These are phyloP conservation scores for Balearica regulorum DNA, from an alignment of 2,797 vertebrate species.

Conservation along the genomic window DNA sequence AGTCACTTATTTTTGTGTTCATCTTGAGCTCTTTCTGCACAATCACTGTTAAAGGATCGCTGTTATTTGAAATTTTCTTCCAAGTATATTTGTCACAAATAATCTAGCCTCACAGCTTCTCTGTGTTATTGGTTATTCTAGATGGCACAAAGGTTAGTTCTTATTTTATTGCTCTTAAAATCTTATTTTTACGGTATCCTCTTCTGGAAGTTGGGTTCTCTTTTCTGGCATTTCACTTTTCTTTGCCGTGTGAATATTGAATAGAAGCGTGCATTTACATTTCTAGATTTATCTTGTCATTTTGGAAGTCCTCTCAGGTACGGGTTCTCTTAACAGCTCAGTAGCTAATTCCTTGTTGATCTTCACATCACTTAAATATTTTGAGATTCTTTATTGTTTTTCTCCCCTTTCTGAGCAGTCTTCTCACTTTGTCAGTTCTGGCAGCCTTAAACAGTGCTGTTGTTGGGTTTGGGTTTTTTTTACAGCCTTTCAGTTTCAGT, in stretches of 20 bases:
- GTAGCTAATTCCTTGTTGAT: neutral
- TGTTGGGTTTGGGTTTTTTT: neutral
- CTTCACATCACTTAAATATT: neutral
- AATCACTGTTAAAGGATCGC: neutral
- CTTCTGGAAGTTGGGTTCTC: neutral
- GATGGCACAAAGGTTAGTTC: neutral
- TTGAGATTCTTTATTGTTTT: neutral
- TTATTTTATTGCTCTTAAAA: neutral
- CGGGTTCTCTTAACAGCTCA: neutral
- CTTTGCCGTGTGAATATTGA: neutral
- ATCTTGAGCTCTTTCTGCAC: neutral
- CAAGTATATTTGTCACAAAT: neutral
- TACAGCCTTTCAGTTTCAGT: neutral
- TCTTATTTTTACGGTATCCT: neutral
- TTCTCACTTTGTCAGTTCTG: neutral
- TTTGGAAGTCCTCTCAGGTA: neutral
- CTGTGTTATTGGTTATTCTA: neutral
- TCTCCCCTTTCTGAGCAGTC: slow-evolving; percentile 17
- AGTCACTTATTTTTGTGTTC: neutral
- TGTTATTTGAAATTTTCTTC: neutral
- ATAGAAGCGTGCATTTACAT: slow-evolving; percentile 19
- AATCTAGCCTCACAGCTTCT: neutral
- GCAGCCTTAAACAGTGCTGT: neutral
- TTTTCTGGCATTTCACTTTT: slow-evolving; percentile 20
- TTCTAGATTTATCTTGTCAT: neutral